phyloP scores from a whole-genome alignment of 2,113 vertebrate species.

The Eonycteris spelaea region DNA sequence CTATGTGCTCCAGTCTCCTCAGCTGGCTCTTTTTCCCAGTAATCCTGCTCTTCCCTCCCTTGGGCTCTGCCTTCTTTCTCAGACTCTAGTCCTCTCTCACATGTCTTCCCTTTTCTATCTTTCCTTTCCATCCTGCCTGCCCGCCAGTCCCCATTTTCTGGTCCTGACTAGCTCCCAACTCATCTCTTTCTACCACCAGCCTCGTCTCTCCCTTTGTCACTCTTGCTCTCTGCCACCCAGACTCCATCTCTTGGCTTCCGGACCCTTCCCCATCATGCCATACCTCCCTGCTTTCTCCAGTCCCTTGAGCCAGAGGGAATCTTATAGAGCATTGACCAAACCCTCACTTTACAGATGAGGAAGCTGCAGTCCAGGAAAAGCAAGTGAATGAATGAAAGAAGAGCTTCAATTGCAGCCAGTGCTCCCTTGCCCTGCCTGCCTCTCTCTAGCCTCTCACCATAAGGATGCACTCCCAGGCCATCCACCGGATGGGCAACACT shows the following conservation, averaged over 20 bases:
- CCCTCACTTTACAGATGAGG: not conserved
- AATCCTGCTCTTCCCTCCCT: not conserved
- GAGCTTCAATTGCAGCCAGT: not conserved
- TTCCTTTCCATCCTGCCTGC: no score
- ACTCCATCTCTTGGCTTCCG: not conserved
- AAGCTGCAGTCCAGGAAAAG: not conserved
- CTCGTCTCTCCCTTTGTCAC: not conserved
- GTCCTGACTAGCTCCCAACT: not conserved
- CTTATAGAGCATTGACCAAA: not conserved
- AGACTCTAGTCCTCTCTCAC: not conserved
- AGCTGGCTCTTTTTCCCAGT: not conserved
- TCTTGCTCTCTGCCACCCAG: not conserved
- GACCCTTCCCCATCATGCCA: not conserved
- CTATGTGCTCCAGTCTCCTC: not conserved
- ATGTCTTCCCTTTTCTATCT: not conserved
- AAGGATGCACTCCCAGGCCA: constrained; percentile 97
- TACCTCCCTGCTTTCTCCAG: not conserved
- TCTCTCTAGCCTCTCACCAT: constrained; percentile 84
- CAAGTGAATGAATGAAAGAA: not conserved
- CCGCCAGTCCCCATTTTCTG: not conserved
- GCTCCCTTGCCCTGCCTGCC: not conserved
- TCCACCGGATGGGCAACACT: constrained; percentile 95
- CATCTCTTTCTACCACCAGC: not conserved
- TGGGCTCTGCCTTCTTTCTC: not conserved
- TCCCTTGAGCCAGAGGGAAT: not conserved